Base-by-base conservation (phyloP, 2,113 vertebrate genomes). In the Esox niger region DNA sequence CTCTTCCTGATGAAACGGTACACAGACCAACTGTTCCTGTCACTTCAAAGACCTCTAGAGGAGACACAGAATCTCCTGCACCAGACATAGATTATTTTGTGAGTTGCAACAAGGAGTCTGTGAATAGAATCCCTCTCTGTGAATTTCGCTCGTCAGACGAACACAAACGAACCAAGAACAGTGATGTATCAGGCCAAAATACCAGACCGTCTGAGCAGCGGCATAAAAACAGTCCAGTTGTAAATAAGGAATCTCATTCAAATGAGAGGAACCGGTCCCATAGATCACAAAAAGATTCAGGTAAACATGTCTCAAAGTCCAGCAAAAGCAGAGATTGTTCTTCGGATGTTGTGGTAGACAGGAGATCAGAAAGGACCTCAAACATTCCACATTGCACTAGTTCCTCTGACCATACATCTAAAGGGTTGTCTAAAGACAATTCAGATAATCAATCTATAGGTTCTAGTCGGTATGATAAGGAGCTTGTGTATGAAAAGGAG, bases 241-340 rank as follows among this genome's bases (percentile, higher is more conserved):
- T 68, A 2, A 76, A 23, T 23, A 82, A 62, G 62, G 78, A 83
- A 49, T 7, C 11, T 32, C 59, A 71, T 6, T 56, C 60, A 56
- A 25, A 58, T n/a, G 78, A 80, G 6, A 75, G 74, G 65, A 77
- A 64, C 33, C 62, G 71, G 25, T 69, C 65, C 47, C 79, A 88
- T 76, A 93, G 87, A 78, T 87, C 87, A 26, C 64, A 84, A 32
- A 92, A 85, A 81, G 77, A 79, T 17, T 62, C 80, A 1, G 83
- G 80, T 43, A 91, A 89, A 86, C 74, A 87, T 60, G 89, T 91
- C n/a, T 74, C 72, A 46, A 84, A 85, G 68, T 82, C 88, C 35
- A 38, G 1, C 62, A 79, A 79, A 85, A 72, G 75, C 79, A 66
- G 87, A 80, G 77, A 66, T 2, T 26, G 89, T 84, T 55, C 47